Conservation (phyloP, 64 coral and sea anemone species). For the Pocillopora verrucosa region DNA sequence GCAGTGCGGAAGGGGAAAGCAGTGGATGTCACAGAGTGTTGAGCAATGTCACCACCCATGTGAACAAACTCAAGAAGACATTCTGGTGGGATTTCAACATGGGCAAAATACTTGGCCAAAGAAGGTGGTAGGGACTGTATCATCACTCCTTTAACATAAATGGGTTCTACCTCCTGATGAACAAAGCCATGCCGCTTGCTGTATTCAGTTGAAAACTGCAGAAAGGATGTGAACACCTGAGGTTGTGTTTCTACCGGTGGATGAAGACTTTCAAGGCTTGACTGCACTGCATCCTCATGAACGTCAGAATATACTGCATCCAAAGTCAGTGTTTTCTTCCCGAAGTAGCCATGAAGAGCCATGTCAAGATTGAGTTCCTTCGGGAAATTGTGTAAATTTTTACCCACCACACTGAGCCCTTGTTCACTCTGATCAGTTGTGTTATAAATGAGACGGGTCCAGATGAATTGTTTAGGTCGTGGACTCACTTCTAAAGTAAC, state of each 20-base stretch:
- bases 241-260: conserved; percentile 43
- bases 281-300: conserved; percentile 75
- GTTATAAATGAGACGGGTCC: conserved; percentile 67
- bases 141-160: conserved; percentile 87
- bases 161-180: conserved; percentile 81
- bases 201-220: conserved; percentile 77
- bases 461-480: conserved; percentile 75
- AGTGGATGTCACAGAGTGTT: conserved; percentile 63
- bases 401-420: conserved; percentile 47
- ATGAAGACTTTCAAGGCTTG: conserved; percentile 60
- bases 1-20: conserved; percentile 83
- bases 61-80: conserved; percentile 92
- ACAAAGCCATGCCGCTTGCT: conserved; percentile 92
- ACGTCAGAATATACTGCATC: conserved; percentile 80
- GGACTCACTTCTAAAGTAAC: conserved; percentile 69
- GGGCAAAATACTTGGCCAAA: conserved; percentile 76
- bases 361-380: conserved; percentile 86
- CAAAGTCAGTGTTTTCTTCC: conserved; percentile 63
- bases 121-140: conserved; percentile 42
- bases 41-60: conserved; percentile 80
- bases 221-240: conserved; percentile 53
- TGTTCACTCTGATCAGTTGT: conserved; percentile 60
- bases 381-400: conserved; percentile 49
- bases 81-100: conserved; percentile 67
- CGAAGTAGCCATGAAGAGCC: conserved; percentile 80